Evolutionary conservation across 2,797 vertebrate genomes (phyloP), one percentile per base, ranked within the genome.

Genomic region (Etheostoma perlongum): DNA sequence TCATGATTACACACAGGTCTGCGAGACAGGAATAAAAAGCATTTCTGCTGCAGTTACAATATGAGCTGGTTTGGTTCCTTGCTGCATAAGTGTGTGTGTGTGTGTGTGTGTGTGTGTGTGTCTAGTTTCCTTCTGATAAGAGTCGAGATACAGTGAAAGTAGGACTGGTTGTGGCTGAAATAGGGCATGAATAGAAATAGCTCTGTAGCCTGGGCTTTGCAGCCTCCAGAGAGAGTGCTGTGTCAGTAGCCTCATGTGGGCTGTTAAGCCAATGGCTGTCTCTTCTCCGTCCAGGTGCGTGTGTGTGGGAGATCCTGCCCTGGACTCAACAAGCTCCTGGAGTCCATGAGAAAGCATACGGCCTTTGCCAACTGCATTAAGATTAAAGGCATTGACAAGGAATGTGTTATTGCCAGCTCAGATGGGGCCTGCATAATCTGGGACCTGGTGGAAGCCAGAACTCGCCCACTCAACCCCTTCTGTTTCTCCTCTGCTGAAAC

Each of bases 391-490:
- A 93, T 92, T 6, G 91, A 94, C 9, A 87, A 78, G 85, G 95
- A 96, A 81, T 95, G 95, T 16, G 93, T 95, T 91, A 94, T 94
- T 93, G 93, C 93, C 0, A 95, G 96, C 30, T 96, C 95, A 74
- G 94, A 95, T 0, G 96, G 95, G 88, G 84, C 78, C 89, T 79
- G 84, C 75, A 72, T 87, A 86, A 88, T 90, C 86, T 83, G 95
- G 95, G 95, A 95, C 90, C 90, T 91, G 12, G 86, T 92, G 96
- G 96, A 91, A 92, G 95, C 89, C 88, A 85, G 85, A 83, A 85
- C 72, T 83, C 82, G 76, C 91, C 91, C 75, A 91, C 90, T 74
- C 81, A 36, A 40, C 60, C 77, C 83, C 88, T 66, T 87, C 81
- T 90, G 86, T 69, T 86, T 89, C 78, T 65, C 53, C 65, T 77